These are phyloP conservation scores for Apamea anceps DNA, from an alignment of 2,888 invertebrate species.

Conservation along the genomic window DNA sequence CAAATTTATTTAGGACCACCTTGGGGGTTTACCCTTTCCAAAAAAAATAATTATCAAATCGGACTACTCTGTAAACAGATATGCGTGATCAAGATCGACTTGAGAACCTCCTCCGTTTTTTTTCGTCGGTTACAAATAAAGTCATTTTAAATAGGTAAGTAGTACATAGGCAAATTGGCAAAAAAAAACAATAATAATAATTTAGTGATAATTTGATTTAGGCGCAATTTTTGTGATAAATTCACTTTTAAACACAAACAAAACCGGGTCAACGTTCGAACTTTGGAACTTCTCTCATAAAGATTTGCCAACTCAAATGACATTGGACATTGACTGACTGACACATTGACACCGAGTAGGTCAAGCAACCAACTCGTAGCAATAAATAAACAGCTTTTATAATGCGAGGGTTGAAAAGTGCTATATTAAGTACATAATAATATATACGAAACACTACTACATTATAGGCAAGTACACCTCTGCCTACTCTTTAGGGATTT, in stretches of 20 bases:
- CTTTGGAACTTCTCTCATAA: not conserved
- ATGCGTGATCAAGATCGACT: too few species aligned
- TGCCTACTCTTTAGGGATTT: too few species aligned
- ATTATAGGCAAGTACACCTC: too few species aligned
- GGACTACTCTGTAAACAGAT: too few species aligned
- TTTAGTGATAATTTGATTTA: not conserved
- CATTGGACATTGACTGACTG: conserved; percentile 17
- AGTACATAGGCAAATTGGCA: not conserved
- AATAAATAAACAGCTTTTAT: not conserved
- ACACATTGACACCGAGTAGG: conserved; percentile 33
- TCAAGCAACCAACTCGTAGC: not conserved
- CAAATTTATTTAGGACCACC: too few species aligned
- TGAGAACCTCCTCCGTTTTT: too few species aligned
- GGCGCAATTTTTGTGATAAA: not conserved
- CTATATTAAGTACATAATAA: not conserved
- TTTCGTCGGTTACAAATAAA: too few species aligned
- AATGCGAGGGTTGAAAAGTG: not conserved
- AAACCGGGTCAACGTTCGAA: conserved; percentile 2
- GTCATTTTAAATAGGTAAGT: not conserved
- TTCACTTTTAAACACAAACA: not conserved
- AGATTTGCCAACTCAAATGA: conserved; percentile 14
- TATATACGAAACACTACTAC: too few species aligned
- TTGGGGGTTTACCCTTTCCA: too few species aligned
- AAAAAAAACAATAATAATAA: not conserved
- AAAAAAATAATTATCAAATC: too few species aligned